Percentiles rank a stretch among this genome's conserved stretches.
Conservation (phyloP, 2,113 vertebrate genomes). For the Oryzias woworae region DNA sequence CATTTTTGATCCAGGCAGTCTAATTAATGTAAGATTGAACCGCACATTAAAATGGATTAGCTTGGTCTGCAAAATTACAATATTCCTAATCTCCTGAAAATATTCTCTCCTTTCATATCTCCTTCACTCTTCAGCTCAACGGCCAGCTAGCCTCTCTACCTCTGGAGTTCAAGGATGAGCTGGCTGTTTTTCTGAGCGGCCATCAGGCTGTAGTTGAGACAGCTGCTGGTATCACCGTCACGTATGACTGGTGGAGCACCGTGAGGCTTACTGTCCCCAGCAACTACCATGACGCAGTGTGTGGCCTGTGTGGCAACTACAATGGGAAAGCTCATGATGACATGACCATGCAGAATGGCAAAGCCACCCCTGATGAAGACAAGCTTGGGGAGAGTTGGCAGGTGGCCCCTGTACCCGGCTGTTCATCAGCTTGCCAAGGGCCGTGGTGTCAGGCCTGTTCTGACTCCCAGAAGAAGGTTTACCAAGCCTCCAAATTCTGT, state of each 20-base stretch:
- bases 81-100: conserved; percentile 59
- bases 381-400: conserved; percentile 63
- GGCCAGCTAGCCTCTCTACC: conserved; percentile 60
- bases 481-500: conserved; percentile 47
- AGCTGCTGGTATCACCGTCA: conserved; percentile 63
- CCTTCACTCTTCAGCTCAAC: conserved; percentile 54
- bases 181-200: conserved; percentile 53
- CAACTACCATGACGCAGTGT: conserved; percentile 52
- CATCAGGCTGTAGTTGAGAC: conserved; percentile 57
- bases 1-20: conserved; percentile 49
- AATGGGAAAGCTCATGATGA: conserved; percentile 60
- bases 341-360: conserved; percentile 44
- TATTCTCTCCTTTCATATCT: conserved; percentile 15
- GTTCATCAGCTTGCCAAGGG: conserved; percentile 56
- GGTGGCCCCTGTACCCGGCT: conserved; percentile 39
- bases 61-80: conserved; percentile 50
- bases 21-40: conserved; percentile 60
- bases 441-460: conserved; percentile 47
- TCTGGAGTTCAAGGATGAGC: conserved; percentile 44
- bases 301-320: conserved; percentile 71
- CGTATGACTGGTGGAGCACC: conserved; percentile 63
- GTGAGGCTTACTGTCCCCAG: conserved; percentile 53
- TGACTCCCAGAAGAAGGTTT: conserved; percentile 41
- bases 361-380: conserved; percentile 16
- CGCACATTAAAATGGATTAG: conserved; percentile 62